A percentile compares a stretch with the other conserved stretches of the same genome.
These are phyloP conservation scores for Pygocentrus nattereri DNA, from an alignment of 2,797 vertebrate genomes.

Conservation along the genomic window DNA sequence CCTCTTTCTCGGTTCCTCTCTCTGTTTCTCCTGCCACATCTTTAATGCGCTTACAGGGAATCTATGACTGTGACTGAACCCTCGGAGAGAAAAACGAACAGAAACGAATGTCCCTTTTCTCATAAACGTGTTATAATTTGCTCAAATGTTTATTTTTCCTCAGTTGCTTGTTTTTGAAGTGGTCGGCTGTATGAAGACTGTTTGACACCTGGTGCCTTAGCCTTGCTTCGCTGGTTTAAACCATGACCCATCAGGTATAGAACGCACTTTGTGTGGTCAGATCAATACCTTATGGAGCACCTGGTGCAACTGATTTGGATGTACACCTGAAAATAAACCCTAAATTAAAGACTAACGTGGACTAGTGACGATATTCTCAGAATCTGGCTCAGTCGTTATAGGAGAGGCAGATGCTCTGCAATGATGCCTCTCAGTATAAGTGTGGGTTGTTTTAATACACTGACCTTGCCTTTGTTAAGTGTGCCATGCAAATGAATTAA, in stretches of 20 bases:
- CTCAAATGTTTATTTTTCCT: conserved; percentile 10
- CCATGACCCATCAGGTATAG: background rate
- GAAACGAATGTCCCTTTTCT: background rate
- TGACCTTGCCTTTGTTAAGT: background rate
- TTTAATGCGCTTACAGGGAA: background rate
- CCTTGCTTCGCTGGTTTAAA: conserved; percentile 33
- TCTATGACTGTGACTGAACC: background rate
- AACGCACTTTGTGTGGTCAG: background rate
- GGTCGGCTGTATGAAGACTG: conserved; percentile 41
- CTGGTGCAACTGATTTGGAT: conserved; percentile 50
- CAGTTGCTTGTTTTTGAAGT: conserved; percentile 7
- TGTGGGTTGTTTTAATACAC: no score
- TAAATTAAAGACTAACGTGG: conserved; percentile 17
- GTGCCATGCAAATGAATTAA: background rate
- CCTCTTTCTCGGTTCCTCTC: no score
- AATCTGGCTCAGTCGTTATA: background rate
- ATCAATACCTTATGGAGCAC: background rate
- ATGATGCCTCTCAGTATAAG: background rate
- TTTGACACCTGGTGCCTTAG: conserved; percentile 60
- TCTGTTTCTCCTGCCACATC: no score
- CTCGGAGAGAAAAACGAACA: background rate
- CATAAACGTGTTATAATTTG: conserved; percentile 20
- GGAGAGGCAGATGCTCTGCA: background rate
- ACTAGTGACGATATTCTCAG: background rate
- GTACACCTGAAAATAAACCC: conserved; percentile 37